These are phyloP conservation scores for Podilymbus podiceps DNA, from an alignment of 2,113 vertebrate genomes.

Conservation along the genomic window DNA sequence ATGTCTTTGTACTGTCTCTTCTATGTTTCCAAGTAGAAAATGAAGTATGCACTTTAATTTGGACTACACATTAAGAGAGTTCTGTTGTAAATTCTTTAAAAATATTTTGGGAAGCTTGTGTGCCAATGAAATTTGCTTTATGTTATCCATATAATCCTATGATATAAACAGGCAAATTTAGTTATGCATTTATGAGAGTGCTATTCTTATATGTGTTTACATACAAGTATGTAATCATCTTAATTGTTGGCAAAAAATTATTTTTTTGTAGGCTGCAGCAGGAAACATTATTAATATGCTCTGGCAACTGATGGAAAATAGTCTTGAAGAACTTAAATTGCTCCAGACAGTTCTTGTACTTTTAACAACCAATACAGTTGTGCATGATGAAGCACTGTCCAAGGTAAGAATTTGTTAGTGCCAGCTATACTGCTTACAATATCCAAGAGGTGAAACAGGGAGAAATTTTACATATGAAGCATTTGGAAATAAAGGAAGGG, in stretches of 20 bases:
- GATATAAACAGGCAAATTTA: background rate
- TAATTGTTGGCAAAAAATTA: background rate
- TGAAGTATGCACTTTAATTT: background rate
- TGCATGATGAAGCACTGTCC: constrained; percentile 94
- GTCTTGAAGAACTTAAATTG: constrained; percentile 95
- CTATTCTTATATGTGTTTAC: background rate
- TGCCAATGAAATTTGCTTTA: background rate
- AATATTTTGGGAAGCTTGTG: background rate
- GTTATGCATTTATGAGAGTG: background rate
- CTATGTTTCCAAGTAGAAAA: background rate
- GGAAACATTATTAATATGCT: constrained; percentile 99
- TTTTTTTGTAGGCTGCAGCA: constrained; percentile 86
- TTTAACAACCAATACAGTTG: constrained; percentile 96
- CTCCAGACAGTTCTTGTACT: constrained; percentile 97
- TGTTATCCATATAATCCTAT: background rate
- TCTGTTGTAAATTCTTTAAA: background rate
- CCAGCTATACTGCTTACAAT: background rate
- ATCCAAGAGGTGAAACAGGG: background rate
- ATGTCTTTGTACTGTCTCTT: background rate
- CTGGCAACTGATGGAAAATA: constrained; percentile 99
- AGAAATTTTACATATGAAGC: background rate
- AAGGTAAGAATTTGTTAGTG: constrained; percentile 82
- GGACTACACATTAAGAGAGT: background rate
- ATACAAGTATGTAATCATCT: background rate
- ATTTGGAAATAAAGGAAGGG: background rate